Percentiles rank a stretch among this genome's conserved stretches.
phyloP scores from a whole-genome alignment of 2,888 invertebrate genomes.

The Drosophila robusta region DNA sequence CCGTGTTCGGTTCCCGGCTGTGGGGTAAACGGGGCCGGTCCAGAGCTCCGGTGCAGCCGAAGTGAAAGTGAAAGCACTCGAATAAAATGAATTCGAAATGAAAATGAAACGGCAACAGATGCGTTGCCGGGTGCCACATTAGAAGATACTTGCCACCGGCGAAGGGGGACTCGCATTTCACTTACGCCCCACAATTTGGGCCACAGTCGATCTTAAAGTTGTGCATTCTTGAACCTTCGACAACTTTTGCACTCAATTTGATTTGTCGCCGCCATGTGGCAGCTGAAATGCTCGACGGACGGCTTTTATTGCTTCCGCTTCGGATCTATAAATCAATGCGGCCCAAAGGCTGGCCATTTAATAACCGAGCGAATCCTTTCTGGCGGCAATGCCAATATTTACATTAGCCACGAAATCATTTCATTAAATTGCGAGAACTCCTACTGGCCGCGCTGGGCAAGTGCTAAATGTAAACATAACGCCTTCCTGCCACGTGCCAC shows the following conservation, averaged over 20 bases:
- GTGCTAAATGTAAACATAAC: slow-evolving; percentile 82
- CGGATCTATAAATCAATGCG: slow-evolving; percentile 17
- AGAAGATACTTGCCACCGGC: slow-evolving; percentile 29
- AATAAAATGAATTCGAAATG: slow-evolving; percentile 67
- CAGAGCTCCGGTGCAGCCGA: slow-evolving; percentile 20
- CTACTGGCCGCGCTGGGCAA: slow-evolving; percentile 33
- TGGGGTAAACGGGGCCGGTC: slow-evolving; percentile 12
- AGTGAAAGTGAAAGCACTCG: slow-evolving; percentile 75
- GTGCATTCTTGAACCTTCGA: slow-evolving; percentile 14
- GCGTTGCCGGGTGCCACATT: slow-evolving; percentile 48
- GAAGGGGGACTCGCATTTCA: slow-evolving; percentile 30
- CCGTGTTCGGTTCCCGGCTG: slow-evolving; percentile 6
- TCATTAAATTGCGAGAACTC: slow-evolving; percentile 63
- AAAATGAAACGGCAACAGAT: slow-evolving; percentile 76
- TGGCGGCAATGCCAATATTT: slow-evolving; percentile 69
- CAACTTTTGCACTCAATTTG: slow-evolving; percentile 57
- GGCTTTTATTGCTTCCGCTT: slow-evolving; percentile 51
- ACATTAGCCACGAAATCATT: slow-evolving; percentile 80
- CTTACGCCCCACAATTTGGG: slow-evolving; percentile 14
- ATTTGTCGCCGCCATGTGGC: slow-evolving; percentile 59
- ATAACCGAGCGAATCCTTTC: slow-evolving; percentile 76
- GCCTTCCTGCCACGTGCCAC: slow-evolving; percentile 83
- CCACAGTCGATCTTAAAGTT: slow-evolving; percentile 15
- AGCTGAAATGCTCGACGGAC: background rate
- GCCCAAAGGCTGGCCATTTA: slow-evolving; percentile 54